A percentile compares a stretch with the other conserved stretches of the same genome.
Conservation (phyloP, 2,797 vertebrate species). For the Sparidentex hasta region DNA sequence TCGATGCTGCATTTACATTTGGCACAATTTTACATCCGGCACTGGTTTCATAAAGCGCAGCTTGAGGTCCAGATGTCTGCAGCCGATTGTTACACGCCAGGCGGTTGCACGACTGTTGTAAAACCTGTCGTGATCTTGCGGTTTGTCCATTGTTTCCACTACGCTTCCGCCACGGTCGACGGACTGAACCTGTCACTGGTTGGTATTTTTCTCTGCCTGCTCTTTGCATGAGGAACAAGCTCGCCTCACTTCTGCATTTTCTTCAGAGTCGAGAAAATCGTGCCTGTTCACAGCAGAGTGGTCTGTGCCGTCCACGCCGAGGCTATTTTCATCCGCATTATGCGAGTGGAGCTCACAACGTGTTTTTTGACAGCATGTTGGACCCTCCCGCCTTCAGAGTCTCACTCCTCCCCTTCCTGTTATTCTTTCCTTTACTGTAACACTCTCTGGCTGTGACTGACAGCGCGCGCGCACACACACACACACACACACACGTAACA, state of each 20-base stretch:
- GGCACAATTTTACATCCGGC: neutral
- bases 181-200: neutral
- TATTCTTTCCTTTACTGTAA: constrained; percentile 52
- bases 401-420: constrained; percentile 60
- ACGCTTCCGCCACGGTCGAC: neutral
- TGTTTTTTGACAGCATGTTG: constrained; percentile 40
- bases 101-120: neutral
- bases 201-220: neutral
- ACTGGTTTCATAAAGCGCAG: neutral
- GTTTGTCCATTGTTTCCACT: neutral
- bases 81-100: neutral
- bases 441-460: constrained; percentile 29
- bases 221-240: neutral
- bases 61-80: neutral
- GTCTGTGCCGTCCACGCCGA: constrained; percentile 7
- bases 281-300: neutral
- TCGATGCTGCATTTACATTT: neutral
- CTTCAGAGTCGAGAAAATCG: neutral
- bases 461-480: neutral
- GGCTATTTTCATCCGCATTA: constrained; percentile 39
- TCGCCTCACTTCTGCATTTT: constrained; percentile 2
- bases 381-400: constrained; percentile 23
- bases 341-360: constrained; percentile 17
- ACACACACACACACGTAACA: neutral
- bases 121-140: neutral